These are phyloP conservation scores for Xanthia togata DNA, from an alignment of 2,888 invertebrate genomes.

Conservation along the genomic window DNA sequence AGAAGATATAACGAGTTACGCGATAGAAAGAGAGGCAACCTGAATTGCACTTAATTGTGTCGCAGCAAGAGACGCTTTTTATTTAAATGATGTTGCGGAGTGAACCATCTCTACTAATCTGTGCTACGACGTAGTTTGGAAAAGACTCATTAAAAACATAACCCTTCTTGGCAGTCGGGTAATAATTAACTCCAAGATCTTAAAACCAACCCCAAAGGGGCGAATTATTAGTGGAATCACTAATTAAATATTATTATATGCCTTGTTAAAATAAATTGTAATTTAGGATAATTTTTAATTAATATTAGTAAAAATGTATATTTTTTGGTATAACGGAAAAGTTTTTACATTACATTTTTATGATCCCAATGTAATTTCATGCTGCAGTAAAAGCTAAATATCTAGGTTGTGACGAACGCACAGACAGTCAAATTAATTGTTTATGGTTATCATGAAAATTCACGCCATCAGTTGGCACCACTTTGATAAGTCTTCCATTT, in stretches of 20 bases:
- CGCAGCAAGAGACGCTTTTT: no score
- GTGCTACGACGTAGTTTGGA: not conserved
- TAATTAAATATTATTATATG: slow-evolving; percentile 56
- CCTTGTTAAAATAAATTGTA: slow-evolving; percentile 59
- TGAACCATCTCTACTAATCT: no score
- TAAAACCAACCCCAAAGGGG: slow-evolving; percentile 39
- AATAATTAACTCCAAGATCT: slow-evolving; percentile 22
- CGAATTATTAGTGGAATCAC: slow-evolving; percentile 33
- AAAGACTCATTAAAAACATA: not conserved
- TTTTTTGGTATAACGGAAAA: slow-evolving; percentile 56
- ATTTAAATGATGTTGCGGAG: no score
- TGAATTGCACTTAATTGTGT: no score
- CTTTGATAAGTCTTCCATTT: no score
- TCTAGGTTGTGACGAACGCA: not conserved
- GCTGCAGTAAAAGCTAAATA: not conserved
- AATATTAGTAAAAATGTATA: slow-evolving; percentile 56
- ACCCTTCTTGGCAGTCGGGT: not conserved
- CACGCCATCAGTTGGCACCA: no score
- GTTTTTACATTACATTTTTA: slow-evolving; percentile 20
- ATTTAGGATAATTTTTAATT: slow-evolving; percentile 51
- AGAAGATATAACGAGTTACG: no score
- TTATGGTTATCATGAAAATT: no score
- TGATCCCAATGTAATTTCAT: slow-evolving; percentile 1
- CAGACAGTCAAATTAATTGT: no score
- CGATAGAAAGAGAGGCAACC: no score